A percentile compares a stretch with the other conserved stretches of the same genome.
phyloP scores from a whole-genome alignment of 2,888 invertebrate genomes.

The Lepidochrysops patricia region DNA sequence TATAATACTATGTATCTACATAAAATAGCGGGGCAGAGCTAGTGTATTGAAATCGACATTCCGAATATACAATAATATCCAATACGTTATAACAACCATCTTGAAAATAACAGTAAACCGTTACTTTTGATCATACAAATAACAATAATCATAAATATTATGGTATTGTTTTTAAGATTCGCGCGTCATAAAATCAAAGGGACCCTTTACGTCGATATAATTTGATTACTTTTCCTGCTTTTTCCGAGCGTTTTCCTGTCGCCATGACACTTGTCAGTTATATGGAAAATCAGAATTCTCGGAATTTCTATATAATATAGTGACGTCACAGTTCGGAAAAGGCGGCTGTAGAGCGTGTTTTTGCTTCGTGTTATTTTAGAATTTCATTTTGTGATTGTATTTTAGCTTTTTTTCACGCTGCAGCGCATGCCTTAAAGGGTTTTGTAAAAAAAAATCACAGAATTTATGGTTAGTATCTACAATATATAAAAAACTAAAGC shows the following conservation, averaged over 20 bases:
- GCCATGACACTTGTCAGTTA: conserved; percentile 2
- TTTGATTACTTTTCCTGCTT: background rate
- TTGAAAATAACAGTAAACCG: background rate
- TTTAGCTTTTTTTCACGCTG: too few relatives aligned
- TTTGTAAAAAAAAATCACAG: too few relatives aligned
- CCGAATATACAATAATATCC: background rate
- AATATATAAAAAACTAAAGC: too few relatives aligned
- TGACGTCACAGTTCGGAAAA: background rate
- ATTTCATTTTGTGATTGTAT: too few relatives aligned
- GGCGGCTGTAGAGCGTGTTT: background rate
- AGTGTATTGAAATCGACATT: too few relatives aligned
- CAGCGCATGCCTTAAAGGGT: too few relatives aligned
- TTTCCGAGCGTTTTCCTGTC: background rate
- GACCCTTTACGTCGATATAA: background rate
- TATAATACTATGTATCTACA: too few relatives aligned
- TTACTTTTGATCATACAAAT: background rate
- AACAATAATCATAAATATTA: background rate
- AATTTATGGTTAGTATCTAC: too few relatives aligned
- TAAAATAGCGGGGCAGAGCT: too few relatives aligned
- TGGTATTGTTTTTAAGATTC: background rate
- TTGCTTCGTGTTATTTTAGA: too few relatives aligned
- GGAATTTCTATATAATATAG: background rate
- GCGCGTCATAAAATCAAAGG: background rate
- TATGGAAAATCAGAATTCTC: background rate
- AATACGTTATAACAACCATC: background rate